A percentile compares a stretch with the other conserved stretches of the same genome.
Conservation (phyloP, 2,888 invertebrate genomes). For the Pherbina coryleti region DNA sequence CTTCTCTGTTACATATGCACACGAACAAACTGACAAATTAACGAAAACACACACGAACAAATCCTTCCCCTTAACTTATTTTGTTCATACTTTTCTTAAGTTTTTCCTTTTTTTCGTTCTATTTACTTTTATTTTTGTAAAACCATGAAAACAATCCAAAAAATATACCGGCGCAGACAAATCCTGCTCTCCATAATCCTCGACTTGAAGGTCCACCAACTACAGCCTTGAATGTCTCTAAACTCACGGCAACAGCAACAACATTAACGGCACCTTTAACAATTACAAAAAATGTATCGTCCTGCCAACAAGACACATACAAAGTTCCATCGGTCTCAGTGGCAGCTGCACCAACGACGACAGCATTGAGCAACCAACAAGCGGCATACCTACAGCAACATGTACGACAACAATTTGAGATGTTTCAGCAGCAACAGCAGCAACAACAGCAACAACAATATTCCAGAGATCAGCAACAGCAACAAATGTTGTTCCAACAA, state of each 20-base stretch:
- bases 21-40: slow-evolving; percentile 41
- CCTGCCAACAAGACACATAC: neutral
- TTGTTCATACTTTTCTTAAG: slow-evolving; percentile 60
- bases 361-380: slow-evolving; percentile 46
- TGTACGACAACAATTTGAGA: slow-evolving; percentile 52
- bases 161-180: slow-evolving; percentile 50
- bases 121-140: slow-evolving; percentile 37
- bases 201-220: slow-evolving; percentile 46
- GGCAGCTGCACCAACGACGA: slow-evolving; percentile 34
- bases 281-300: neutral
- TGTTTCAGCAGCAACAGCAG: slow-evolving; percentile 47
- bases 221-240: slow-evolving; percentile 38
- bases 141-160: neutral
- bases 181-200: slow-evolving; percentile 59
- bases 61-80: slow-evolving; percentile 63
- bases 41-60: slow-evolving; percentile 45
- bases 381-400: slow-evolving; percentile 47
- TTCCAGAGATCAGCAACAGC: slow-evolving; percentile 50
- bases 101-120: slow-evolving; percentile 58
- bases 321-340: neutral
- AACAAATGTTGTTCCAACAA: slow-evolving; percentile 62
- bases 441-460: slow-evolving; percentile 44
- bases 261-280: slow-evolving; percentile 17
- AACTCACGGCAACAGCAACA: slow-evolving; percentile 35
- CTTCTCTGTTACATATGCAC: slow-evolving; percentile 31